Evolutionary conservation across 2,797 vertebrate species (phyloP).

Genomic region (Pteropus rufus): DNA sequence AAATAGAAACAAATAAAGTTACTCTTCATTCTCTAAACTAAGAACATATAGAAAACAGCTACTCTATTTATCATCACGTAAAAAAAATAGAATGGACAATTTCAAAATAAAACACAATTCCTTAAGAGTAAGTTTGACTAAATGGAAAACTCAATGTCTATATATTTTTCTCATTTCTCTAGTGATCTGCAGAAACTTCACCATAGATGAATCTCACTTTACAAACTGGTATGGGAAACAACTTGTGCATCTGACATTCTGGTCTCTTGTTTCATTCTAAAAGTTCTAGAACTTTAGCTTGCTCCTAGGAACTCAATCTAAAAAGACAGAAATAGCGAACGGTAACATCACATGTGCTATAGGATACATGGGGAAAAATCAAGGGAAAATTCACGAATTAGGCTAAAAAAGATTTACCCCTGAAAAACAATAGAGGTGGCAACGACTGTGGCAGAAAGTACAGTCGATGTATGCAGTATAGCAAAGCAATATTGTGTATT

Average conservation of each 20-base stretch:
- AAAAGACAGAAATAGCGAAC: background rate
- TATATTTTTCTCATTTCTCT: background rate
- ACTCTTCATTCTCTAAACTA: background rate
- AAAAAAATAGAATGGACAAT: background rate
- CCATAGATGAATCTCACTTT: background rate
- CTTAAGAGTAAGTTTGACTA: background rate
- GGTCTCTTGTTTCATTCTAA: background rate
- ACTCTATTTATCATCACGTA: background rate
- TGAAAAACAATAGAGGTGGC: background rate
- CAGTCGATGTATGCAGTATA: background rate
- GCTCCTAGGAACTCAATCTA: background rate
- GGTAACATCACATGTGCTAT: background rate
- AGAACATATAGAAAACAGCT: background rate
- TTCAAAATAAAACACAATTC: constrained; percentile 4
- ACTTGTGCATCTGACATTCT: background rate
- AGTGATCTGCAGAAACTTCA: background rate
- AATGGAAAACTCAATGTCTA: background rate
- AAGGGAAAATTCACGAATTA: background rate
- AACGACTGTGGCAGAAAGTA: background rate
- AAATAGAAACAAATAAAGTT: background rate
- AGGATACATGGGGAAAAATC: background rate
- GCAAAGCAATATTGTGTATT: background rate
- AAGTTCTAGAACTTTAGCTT: constrained; percentile 33
- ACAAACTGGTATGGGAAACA: background rate
- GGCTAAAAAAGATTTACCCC: background rate